Base-by-base conservation (phyloP, 2,888 invertebrate genomes). In the Chaetoderma sp. region DNA sequence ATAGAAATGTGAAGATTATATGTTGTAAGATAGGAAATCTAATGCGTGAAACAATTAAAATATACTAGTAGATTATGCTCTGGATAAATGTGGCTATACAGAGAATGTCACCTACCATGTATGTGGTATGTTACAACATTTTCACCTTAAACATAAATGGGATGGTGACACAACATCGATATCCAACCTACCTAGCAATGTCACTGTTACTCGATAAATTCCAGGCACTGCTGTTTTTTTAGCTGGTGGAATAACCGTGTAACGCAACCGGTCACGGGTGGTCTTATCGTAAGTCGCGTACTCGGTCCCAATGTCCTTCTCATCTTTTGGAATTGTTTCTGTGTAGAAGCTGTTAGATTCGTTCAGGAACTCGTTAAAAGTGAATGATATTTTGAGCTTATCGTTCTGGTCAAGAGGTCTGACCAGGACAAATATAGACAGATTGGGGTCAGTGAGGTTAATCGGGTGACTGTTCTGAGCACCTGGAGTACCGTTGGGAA, bases 151-250 rank as follows among this genome's bases (percentile, higher is more conserved):
- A n/a, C n/a, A n/a, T n/a, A n/a, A n/a, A n/a, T n/a, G n/a, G n/a
- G n/a, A n/a, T n/a, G n/a, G n/a, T n/a, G n/a, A n/a, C n/a, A n/a
- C n/a, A n/a, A n/a, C n/a, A n/a, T n/a, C n/a, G n/a, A n/a, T n/a
- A n/a, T n/a, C n/a, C n/a, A n/a, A n/a, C n/a, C 70, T 72, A 84
- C 85, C 73, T 60, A 75, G 68, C 1, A 84, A 70, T 50, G 75
- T 77, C 36, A 85, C 72, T 1, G 82, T 83, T 39, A 85, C 70
- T 67, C 77, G 76, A 73, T 85, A 86, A 5, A 82, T 80, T 8
- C 86, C 86, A 60, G 81, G 83, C 23, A 68, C 59, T 13, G 58
- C 50, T 4, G 85, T 84, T 6, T 80, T 33, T 13, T 77, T 67
- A 13, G 72, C 65, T 4, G 81, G 79, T 0, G 83, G 80, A 57